These are phyloP conservation scores for Aethes cnicana DNA, from an alignment of 2,888 invertebrate species.

Conservation along the genomic window DNA sequence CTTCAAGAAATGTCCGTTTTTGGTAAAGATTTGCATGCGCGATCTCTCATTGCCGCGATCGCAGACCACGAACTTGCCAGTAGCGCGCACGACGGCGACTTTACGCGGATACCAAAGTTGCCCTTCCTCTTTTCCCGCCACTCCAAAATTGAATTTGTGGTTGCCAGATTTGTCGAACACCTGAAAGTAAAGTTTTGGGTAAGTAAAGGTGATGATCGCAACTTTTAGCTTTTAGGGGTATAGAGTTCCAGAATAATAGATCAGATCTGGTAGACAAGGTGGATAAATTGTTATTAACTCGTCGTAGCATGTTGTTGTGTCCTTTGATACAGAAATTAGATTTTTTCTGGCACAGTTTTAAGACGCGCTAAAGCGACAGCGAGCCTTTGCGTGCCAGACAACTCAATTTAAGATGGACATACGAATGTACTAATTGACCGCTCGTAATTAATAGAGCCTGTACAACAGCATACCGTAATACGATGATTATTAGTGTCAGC, in stretches of 20 bases:
- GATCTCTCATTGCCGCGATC: constrained; percentile 98
- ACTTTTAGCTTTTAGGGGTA: too few species aligned
- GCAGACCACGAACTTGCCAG: constrained; percentile 97
- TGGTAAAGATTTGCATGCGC: constrained; percentile 98
- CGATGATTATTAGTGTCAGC: constrained; percentile 98
- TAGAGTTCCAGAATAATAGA: too few species aligned
- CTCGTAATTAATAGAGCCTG: not conserved
- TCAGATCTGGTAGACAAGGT: too few species aligned
- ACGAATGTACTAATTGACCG: constrained; percentile 1
- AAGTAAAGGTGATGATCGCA: not conserved
- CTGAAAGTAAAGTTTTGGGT: constrained; percentile 62
- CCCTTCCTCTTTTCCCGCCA: constrained; percentile 97
- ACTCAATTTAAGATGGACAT: too few species aligned
- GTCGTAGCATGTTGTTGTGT: too few species aligned
- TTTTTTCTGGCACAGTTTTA: too few species aligned
- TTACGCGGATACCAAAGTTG: constrained; percentile 98
- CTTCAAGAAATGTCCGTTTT: constrained; percentile 96
- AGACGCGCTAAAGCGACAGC: too few species aligned
- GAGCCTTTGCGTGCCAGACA: too few species aligned
- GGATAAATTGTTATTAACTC: too few species aligned
- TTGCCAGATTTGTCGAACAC: constrained; percentile 97
- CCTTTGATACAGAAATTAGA: too few species aligned
- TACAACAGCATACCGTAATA: constrained; percentile 85
- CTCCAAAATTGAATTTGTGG: constrained; percentile 96
- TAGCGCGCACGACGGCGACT: constrained; percentile 94